Evolutionary conservation across 2,888 invertebrate species (phyloP), one percentile per base, ranked within the genome.

Genomic region (Chloroclysta siterata): DNA sequence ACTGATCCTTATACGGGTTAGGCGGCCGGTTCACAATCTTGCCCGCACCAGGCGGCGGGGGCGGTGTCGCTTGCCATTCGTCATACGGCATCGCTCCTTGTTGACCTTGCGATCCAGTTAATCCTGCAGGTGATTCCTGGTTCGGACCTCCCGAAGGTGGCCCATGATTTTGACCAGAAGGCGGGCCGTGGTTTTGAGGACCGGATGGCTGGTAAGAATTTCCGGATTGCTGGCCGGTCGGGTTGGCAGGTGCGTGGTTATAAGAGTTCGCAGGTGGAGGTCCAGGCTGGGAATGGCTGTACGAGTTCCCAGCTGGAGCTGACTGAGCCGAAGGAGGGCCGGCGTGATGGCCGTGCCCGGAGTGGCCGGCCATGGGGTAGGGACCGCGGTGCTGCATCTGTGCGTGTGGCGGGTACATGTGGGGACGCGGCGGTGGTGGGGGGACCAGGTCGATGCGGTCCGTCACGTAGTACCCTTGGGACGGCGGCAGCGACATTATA

Each of bases 21-120:
- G 88, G 85, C 0, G 93, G 93, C 50, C 88, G 73, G 75, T 93
- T 93, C 54, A 93, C 86, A 15, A 93, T 90, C 78, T 93, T 93
- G 36, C 89, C 85, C 0, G 81, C 77, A 1, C 75, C 80, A 0
- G 85, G 81, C 0, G 85, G 80, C 1, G 81, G 82, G 2, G 88
- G 87, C 11, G 85, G 83, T 14, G 83, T 77, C 53, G 74, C 80
- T 46, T 85, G 84, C 92, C 92, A 92, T 78, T 92, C 92, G 55
- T 84, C 85, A 74, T 90, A 90, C 33, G 62, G 68, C 70, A 68
- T 63, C 57, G 68, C 33, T 0, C 47, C 80, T 80, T 46, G 59
- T 13, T 51, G 15, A 13, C 14, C 66, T 55, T 61, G 53, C 64
- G 44, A 71, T 73, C 2, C 53, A 7, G 57, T 22, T 5, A 46